These are phyloP conservation scores for Cyphomyrus plagiostoma DNA, from an alignment of 2,113 vertebrate genomes.

Conservation along the genomic window DNA sequence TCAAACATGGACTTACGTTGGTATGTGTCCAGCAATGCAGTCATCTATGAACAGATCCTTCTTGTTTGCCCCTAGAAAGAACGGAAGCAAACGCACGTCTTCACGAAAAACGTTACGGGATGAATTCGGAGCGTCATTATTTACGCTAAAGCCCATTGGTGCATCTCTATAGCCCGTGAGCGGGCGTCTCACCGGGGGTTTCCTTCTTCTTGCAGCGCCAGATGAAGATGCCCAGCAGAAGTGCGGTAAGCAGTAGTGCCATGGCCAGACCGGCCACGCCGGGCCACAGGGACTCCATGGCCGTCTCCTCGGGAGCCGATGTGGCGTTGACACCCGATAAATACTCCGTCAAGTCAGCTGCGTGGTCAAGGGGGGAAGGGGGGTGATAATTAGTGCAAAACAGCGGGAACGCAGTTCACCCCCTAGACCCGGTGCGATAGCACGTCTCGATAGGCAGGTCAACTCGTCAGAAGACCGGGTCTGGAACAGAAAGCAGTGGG, in stretches of 20 bases:
- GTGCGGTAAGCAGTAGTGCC: neutral
- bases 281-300: neutral
- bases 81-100: neutral
- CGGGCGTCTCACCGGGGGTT: neutral
- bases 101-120: neutral
- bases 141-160: neutral
- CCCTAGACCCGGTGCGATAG: neutral
- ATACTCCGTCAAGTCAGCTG: neutral
- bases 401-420: neutral
- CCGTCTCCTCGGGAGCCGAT: neutral
- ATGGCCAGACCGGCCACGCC: neutral
- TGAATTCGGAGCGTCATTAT: neutral
- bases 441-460: neutral
- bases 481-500: neutral
- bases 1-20: constrained; percentile 9
- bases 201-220: neutral
- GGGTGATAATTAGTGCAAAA: neutral
- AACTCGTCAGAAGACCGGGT: no score
- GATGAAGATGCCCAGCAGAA: neutral
- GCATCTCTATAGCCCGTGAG: neutral
- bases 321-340: neutral
- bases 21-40: neutral
- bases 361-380: neutral
- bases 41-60: neutral
- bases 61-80: neutral